Percentiles rank a stretch among this genome's conserved stretches.
phyloP scores from a whole-genome alignment of 2,797 vertebrate genomes.

The Fringilla coelebs region DNA sequence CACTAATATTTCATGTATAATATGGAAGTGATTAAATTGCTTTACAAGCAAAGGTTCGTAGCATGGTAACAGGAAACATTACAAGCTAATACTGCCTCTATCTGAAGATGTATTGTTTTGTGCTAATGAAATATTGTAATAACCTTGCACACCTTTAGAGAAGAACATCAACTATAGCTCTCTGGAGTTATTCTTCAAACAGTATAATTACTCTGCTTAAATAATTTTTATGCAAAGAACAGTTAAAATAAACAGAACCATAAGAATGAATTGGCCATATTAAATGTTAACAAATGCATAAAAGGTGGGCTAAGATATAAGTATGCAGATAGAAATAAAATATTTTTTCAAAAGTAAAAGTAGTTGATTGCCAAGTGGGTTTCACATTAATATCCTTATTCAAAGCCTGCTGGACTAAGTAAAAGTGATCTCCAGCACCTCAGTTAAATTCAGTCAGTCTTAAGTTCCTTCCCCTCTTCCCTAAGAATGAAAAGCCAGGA shows the following conservation, averaged over 20 bases:
- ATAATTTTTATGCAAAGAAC: background rate
- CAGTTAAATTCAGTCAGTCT: background rate
- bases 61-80: background rate
- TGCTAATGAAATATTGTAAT: constrained; percentile 30
- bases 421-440: background rate
- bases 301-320: background rate
- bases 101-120: constrained; percentile 20
- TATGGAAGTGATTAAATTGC: constrained; percentile 30
- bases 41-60: constrained; percentile 28
- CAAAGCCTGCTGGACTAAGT: background rate
- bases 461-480: background rate
- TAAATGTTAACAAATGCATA: background rate
- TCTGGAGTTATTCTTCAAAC: constrained; percentile 10
- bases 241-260: background rate
- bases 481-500: background rate
- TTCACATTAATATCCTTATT: background rate
- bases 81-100: background rate
- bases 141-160: background rate
- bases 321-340: background rate
- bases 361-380: background rate
- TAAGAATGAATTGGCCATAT: background rate
- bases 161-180: background rate
- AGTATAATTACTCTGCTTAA: background rate
- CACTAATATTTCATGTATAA: constrained; percentile 26
- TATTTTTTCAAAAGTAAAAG: background rate